Evolutionary conservation across 2,888 invertebrate genomes (phyloP), one percentile per base, ranked within the genome.

Genomic region (Diadromus collaris): DNA sequence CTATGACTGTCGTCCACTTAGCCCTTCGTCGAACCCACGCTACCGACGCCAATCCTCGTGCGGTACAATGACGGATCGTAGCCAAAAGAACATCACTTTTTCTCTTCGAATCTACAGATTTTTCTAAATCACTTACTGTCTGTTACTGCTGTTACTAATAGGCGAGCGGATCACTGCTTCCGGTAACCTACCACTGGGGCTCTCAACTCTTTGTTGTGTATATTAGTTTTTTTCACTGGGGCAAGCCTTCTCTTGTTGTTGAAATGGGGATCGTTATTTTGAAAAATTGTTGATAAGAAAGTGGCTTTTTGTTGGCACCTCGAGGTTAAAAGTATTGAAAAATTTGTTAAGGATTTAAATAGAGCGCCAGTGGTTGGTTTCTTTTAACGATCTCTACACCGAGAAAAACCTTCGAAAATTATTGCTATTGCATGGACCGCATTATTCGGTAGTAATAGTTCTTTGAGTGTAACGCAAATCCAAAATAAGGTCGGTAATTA

Each of bases 41-140:
- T 65, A 67, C 27, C 3, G 16, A 67, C 51, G 38, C 24, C 51
- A 5, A 16, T 16, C n/a, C 46, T 32, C 27, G 48, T 51, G 32
- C 56, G 29, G 13, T 32, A 24, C 24, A 19, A 68, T 54, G 34
- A 76, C 63, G 63, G 44, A 27, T 54, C 68, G 44, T 63, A 58
- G 56, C 44, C 56, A 48, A 70, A 64, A 21, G 34, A 64, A 6
- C 56, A 64, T 19, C 32, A 19, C 16, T 29, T 51, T 51, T 51
- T 51, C 21, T 21, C 24, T 41, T 41, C 54, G 44, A 24, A 71
- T 34, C 63, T 21, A 51, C 34, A 27, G 34, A 10, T 34, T 16
- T 32, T 51, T 65, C 16, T 29, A 21, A 32, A 21, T 38, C 34
- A 34, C 34, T 65, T 64, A 19, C 21, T 61, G 21, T 24, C 61